Percentiles rank a stretch among this genome's conserved stretches.
phyloP scores from a whole-genome alignment of 1,140 invertebrate genomes.

The Yoshiicerus persimilis region DNA sequence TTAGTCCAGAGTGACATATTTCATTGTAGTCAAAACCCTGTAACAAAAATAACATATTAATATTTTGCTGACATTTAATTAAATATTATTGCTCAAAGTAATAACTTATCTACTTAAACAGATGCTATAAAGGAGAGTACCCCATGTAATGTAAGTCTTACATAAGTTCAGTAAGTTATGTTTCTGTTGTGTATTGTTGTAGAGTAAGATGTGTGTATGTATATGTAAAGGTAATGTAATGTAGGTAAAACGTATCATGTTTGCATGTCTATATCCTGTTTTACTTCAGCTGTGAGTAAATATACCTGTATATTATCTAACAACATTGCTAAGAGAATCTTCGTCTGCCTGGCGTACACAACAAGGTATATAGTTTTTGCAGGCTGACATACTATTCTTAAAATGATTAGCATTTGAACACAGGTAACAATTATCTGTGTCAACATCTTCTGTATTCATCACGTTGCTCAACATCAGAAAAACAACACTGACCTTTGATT shows the following conservation, averaged over 20 bases:
- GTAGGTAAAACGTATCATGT: neutral
- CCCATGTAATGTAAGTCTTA: no score
- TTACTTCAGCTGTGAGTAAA: neutral
- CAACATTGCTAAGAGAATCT: neutral
- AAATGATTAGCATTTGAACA: neutral
- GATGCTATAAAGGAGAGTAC: no score
- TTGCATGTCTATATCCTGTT: neutral
- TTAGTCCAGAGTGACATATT: slow-evolving; percentile 66
- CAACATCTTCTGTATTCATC: neutral
- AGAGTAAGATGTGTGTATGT: neutral
- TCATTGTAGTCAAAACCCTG: slow-evolving; percentile 77
- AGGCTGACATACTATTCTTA: neutral
- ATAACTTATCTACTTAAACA: no score
- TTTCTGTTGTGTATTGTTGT: no score
- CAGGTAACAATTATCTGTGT: neutral
- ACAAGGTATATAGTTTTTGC: neutral
- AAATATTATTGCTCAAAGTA: no score
- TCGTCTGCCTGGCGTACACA: neutral
- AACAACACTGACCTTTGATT: neutral
- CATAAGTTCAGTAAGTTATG: neutral
- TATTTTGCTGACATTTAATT: no score
- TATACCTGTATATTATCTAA: neutral
- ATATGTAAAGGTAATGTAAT: neutral
- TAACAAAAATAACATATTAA: neutral
- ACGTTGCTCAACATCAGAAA: neutral